A percentile compares a stretch with the other conserved stretches of the same genome.
Conservation (phyloP, 2,888 invertebrate species). For the Nebria salina region DNA sequence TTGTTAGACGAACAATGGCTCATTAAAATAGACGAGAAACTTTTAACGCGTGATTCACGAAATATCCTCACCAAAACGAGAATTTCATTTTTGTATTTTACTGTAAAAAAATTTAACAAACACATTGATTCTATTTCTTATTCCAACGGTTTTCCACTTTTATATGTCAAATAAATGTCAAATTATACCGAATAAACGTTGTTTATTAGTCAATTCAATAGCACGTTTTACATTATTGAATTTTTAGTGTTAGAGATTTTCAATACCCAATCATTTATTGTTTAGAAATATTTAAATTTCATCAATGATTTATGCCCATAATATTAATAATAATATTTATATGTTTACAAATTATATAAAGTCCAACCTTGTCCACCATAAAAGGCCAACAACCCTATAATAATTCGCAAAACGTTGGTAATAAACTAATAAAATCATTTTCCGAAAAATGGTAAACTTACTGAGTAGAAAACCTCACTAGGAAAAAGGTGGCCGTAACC, state of each 20-base stretch:
- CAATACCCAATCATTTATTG: too few relatives aligned
- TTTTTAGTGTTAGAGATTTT: too few relatives aligned
- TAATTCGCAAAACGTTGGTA: neutral
- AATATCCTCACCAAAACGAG: neutral
- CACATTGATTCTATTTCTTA: neutral
- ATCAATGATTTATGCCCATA: too few relatives aligned
- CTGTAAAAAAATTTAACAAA: neutral
- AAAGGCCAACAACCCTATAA: too few relatives aligned
- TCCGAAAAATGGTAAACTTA: neutral
- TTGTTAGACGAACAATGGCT: conserved; percentile 40
- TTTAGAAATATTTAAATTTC: too few relatives aligned
- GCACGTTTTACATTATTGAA: too few relatives aligned
- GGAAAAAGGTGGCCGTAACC: conserved; percentile 16
- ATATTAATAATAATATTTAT: too few relatives aligned
- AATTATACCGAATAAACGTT: neutral
- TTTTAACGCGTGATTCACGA: neutral
- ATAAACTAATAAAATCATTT: neutral
- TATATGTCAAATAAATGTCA: neutral
- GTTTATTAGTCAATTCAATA: neutral
- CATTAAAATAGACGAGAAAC: conserved; percentile 24
- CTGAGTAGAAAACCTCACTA: neutral
- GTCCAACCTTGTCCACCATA: too few relatives aligned
- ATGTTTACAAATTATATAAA: too few relatives aligned
- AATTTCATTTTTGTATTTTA: neutral
- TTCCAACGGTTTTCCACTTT: neutral